phyloP scores from a whole-genome alignment of 2,113 vertebrate genomes.

The Percina caprodes region DNA sequence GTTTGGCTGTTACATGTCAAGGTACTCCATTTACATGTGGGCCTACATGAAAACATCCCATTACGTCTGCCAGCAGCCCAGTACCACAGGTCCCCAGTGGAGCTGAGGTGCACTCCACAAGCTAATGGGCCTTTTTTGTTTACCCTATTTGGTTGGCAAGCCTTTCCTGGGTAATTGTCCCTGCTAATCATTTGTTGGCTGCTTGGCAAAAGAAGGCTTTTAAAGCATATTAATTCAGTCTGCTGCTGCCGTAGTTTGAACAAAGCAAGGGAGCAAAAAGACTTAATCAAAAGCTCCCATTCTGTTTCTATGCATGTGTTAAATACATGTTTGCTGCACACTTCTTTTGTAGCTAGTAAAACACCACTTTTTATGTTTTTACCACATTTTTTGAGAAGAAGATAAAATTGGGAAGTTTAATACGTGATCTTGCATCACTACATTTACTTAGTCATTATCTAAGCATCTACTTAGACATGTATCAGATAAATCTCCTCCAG shows the following conservation, averaged over 20 bases:
- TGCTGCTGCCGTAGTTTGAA: slow-evolving; percentile 23
- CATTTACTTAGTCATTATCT: slow-evolving; percentile 25
- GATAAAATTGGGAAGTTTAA: slow-evolving; percentile 16
- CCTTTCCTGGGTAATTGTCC: slow-evolving; percentile 72
- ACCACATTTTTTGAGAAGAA: slow-evolving; percentile 4
- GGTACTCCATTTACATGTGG: slow-evolving; percentile 51
- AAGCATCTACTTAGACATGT: slow-evolving; percentile 2
- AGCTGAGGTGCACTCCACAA: slow-evolving; percentile 56
- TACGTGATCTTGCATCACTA: not conserved
- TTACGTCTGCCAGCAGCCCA: slow-evolving; percentile 66
- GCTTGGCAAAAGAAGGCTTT: slow-evolving; percentile 57
- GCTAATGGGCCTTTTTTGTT: slow-evolving; percentile 74
- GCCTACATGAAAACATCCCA: slow-evolving; percentile 65
- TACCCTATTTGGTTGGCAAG: slow-evolving; percentile 66
- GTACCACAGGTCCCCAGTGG: slow-evolving; percentile 48
- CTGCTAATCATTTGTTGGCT: slow-evolving; percentile 72
- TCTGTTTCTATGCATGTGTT: not conserved
- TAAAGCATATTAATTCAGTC: slow-evolving; percentile 53
- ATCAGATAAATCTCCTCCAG: slow-evolving; percentile 25
- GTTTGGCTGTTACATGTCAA: slow-evolving; percentile 50
- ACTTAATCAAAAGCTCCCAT: slow-evolving; percentile 27
- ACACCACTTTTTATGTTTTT: not conserved
- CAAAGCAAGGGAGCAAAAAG: slow-evolving; percentile 34
- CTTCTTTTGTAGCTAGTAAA: slow-evolving; percentile 5
- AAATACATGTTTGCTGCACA: slow-evolving; percentile 2